Evolutionary conservation across 2,888 invertebrate genomes (phyloP), one percentile per base, ranked within the genome.

Genomic region (Dryomyza anilis): DNA sequence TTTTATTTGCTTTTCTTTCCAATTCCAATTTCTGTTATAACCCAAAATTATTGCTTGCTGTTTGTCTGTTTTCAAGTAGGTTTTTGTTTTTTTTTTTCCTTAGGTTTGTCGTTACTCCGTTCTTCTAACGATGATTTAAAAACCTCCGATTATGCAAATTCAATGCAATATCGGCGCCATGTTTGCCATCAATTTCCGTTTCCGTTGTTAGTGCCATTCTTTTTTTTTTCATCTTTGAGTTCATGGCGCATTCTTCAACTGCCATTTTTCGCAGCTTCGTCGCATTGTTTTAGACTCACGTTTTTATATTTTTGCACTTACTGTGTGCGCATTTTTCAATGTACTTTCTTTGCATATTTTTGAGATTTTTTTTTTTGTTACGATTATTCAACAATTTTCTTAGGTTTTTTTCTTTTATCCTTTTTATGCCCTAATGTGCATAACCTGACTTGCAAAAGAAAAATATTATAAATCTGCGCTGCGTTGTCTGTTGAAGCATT

Each of bases 141-240:
- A 61, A 36, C 53, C 53, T 61, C 27, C 53, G 52, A 61, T 61
- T 61, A 61, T 61, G 61, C 19, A 61, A 52, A 53, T 53, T 61
- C 61, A 61, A 61, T 61, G 61, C 61, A 61, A 61, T 61, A 61
- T 53, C 53, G 53, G 53, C 61, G 53, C 61, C 53, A 61, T 61
- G 61, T 61, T 61, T 61, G 61, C 53, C 61, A 61, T 61, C 61
- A 61, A 61, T 61, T 61, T 61, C 61, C 61, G 61, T 53, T 61
- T 61, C 61, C 53, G 53, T 61, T 61, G 48, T 33, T 60, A 33
- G 33, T 39, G 12, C 39, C 39, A 33, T 39, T 39, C 39, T 39
- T 3, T n/a, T 7, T 39, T 39, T 39, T n/a, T 39, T 39, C 33
- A 6, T 33, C 33, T 33, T 33, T 33, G 7, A 33, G 12, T 33